phyloP scores from a whole-genome alignment of 2,113 vertebrate genomes.

The Gymnobelideus leadbeateri region DNA sequence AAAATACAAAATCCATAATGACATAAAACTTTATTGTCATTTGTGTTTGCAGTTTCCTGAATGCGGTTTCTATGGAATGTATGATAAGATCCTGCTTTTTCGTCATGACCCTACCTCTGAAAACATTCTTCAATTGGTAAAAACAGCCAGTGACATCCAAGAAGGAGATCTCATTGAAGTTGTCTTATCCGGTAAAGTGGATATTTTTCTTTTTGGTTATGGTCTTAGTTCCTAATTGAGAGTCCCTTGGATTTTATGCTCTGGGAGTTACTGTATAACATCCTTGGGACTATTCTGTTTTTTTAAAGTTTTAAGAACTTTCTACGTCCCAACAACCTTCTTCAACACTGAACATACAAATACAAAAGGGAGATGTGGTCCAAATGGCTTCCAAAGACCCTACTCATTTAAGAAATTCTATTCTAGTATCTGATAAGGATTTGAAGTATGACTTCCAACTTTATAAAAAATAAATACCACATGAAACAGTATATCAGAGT shows the following conservation, averaged over 20 bases:
- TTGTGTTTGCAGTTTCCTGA: conserved; percentile 91
- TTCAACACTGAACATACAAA: not conserved
- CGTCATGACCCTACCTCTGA: conserved; percentile 92
- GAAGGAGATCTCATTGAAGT: conserved; percentile 94
- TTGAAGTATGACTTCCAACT: not conserved
- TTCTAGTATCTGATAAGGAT: not conserved
- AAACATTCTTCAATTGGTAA: conserved; percentile 93
- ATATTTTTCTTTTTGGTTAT: not conserved
- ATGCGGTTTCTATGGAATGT: conserved; percentile 94
- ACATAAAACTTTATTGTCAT: conserved; percentile 50
- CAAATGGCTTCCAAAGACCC: not conserved
- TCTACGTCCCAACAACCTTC: not conserved
- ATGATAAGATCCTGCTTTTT: conserved; percentile 94
- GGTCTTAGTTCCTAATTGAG: conserved; percentile 11
- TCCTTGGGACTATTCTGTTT: not conserved
- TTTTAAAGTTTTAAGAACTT: not conserved
- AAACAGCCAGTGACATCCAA: conserved; percentile 90
- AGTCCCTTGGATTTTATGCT: not conserved
- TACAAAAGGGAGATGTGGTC: not conserved
- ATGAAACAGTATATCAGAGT: not conserved
- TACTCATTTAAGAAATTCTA: not conserved
- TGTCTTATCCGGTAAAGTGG: conserved; percentile 89
- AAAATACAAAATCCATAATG: conserved; percentile 31
- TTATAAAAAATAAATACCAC: not conserved
- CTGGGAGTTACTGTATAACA: not conserved